Evolutionary conservation across 2,797 vertebrate genomes (phyloP).

Genomic region (Micropoecilia bifurca): DNA sequence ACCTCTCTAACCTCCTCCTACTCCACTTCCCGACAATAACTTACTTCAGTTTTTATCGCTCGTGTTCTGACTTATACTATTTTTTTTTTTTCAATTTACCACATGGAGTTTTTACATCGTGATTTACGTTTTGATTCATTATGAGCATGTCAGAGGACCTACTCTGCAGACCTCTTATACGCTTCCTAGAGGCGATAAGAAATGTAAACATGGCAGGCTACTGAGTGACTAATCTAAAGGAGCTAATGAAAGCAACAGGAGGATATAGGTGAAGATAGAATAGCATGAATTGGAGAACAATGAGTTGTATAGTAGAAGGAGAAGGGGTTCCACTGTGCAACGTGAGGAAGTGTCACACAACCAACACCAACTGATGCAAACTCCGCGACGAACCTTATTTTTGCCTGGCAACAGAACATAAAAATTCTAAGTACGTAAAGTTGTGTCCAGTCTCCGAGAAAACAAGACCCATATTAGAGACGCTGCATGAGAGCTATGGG

Average conservation of each 20-base stretch:
- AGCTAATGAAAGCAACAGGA: conserved; percentile 47
- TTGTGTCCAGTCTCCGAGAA: conserved; percentile 62
- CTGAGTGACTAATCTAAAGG: conserved; percentile 31
- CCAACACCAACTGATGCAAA: conserved; percentile 25
- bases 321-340: conserved; percentile 72
- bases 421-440: conserved; percentile 2
- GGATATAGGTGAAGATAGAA: conserved; percentile 11
- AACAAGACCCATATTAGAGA: conserved; percentile 72
- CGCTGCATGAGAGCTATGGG: conserved; percentile 74
- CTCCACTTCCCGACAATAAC: conserved; percentile 18
- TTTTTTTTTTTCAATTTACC: not conserved
- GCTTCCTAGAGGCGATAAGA: conserved; percentile 85
- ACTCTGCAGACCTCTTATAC: conserved; percentile 81
- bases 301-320: conserved; percentile 67
- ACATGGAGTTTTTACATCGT: not conserved
- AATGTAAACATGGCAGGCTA: conserved; percentile 77
- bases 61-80: not conserved
- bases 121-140: conserved; percentile 43
- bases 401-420: not conserved
- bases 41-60: not conserved
- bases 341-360: conserved; percentile 82
- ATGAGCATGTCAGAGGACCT: conserved; percentile 70
- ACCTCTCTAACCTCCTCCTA: conserved; percentile 22
- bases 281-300: conserved; percentile 67
- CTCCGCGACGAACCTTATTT: conserved; percentile 26